A percentile compares a stretch with the other conserved stretches of the same genome.
phyloP scores from a whole-genome alignment of 2,113 vertebrate species.

The Pterophyllum scalare region DNA sequence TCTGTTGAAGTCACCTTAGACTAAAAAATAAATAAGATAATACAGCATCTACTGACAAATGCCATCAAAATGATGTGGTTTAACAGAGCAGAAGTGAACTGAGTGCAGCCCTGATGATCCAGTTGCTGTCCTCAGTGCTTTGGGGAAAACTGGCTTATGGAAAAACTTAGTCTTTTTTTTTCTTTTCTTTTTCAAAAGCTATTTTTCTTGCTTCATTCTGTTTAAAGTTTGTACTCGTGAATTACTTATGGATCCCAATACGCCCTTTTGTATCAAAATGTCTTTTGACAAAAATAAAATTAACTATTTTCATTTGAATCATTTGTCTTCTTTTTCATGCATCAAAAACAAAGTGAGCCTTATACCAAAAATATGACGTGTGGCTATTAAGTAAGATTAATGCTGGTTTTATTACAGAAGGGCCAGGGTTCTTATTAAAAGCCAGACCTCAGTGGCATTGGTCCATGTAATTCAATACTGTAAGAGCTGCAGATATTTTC shows the following conservation, averaged over 20 bases:
- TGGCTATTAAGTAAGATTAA: neutral
- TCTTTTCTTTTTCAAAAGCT: neutral
- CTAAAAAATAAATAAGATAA: neutral
- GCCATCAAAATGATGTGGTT: neutral
- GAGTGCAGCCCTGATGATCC: neutral
- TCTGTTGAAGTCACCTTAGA: neutral
- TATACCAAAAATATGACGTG: neutral
- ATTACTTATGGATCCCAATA: constrained; percentile 25
- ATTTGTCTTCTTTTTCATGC: neutral
- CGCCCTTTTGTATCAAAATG: constrained; percentile 64
- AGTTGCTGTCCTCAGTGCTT: constrained; percentile 38
- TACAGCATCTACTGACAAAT: neutral
- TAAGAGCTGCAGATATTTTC: neutral
- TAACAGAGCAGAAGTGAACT: neutral
- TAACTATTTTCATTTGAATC: constrained; percentile 52
- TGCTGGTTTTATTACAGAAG: neutral
- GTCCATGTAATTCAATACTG: neutral
- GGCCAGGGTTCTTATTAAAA: neutral
- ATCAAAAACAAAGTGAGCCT: neutral
- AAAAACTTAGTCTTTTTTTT: constrained; percentile 1
- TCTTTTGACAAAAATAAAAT: constrained; percentile 63
- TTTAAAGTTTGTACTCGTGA: constrained; percentile 53
- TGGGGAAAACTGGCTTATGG: constrained; percentile 20
- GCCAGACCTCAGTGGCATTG: neutral
- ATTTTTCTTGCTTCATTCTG: constrained; percentile 15